Percentiles rank a stretch among this genome's conserved stretches.
These are phyloP conservation scores for Gonioctena quinquepunctata DNA, from an alignment of 1,140 invertebrate species.

Conservation along the genomic window DNA sequence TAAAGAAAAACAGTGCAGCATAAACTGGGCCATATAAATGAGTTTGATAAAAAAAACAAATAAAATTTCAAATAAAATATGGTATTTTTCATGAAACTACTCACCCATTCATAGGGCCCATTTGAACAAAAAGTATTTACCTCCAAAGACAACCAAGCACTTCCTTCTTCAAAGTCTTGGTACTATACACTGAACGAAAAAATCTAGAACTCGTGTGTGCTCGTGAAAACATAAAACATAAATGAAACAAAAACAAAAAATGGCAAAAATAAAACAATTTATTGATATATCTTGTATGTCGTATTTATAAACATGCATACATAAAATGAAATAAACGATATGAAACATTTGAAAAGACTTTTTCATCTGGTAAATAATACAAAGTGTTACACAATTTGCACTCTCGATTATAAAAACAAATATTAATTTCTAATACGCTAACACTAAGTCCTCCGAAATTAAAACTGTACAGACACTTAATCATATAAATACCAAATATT, in stretches of 20 bases:
- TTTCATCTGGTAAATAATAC: neutral
- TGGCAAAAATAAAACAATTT: constrained; percentile 37
- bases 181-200: neutral
- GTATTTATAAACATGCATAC: constrained; percentile 24
- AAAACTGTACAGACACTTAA: constrained; percentile 1
- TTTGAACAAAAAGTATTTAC: neutral
- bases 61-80: no score
- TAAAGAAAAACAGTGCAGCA: no score
- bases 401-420: neutral
- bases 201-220: neutral
- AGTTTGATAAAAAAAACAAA: no score
- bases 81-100: no score
- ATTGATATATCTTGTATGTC: constrained; percentile 25
- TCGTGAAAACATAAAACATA: neutral
- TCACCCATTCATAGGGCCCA: neutral
- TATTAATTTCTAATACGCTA: neutral
- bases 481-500: neutral
- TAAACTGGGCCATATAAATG: no score
- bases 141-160: neutral
- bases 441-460: neutral
- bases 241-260: constrained; percentile 21
- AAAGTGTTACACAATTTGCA: constrained; percentile 32
- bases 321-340: constrained; percentile 15
- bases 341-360: constrained; percentile 8
- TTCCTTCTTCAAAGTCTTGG: neutral